phyloP scores from a whole-genome alignment of 2,888 invertebrate species.

The Nephrocerus scutellatus region DNA sequence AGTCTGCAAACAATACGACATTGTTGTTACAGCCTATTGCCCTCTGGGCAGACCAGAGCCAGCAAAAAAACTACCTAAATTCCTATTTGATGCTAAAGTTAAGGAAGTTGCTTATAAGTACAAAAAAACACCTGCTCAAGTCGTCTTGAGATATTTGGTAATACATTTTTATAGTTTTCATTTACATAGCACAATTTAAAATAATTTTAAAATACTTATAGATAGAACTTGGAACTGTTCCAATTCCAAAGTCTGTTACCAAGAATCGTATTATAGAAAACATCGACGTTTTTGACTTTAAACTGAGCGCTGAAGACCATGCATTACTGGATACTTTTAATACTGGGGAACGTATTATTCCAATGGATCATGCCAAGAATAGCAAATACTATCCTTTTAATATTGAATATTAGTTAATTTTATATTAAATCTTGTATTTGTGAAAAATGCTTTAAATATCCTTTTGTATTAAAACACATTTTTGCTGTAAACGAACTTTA shows the following conservation, averaged over 20 bases:
- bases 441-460: neutral
- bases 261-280: constrained; percentile 51
- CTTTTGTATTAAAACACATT: too few species aligned
- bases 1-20: constrained; percentile 57
- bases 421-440: too few species aligned
- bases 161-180: too few species aligned
- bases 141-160: constrained; percentile 56
- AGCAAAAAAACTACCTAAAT: constrained; percentile 62
- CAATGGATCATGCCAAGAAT: constrained; percentile 39
- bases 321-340: constrained; percentile 50
- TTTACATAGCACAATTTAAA: too few species aligned
- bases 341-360: constrained; percentile 39
- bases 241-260: constrained; percentile 56
- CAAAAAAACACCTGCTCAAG: constrained; percentile 61
- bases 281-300: constrained; percentile 55
- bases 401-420: constrained; percentile 35
- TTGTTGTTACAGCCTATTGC: constrained; percentile 69
- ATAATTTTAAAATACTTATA: too few species aligned
- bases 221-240: constrained; percentile 52
- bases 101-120: constrained; percentile 58
- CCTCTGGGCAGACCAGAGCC: constrained; percentile 70
- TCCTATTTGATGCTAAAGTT: constrained; percentile 49
- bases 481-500: too few species aligned
- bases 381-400: constrained; percentile 41
- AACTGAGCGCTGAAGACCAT: constrained; percentile 51